phyloP scores from a whole-genome alignment of 2,888 invertebrate species.

The Plagodis dolabraria region DNA sequence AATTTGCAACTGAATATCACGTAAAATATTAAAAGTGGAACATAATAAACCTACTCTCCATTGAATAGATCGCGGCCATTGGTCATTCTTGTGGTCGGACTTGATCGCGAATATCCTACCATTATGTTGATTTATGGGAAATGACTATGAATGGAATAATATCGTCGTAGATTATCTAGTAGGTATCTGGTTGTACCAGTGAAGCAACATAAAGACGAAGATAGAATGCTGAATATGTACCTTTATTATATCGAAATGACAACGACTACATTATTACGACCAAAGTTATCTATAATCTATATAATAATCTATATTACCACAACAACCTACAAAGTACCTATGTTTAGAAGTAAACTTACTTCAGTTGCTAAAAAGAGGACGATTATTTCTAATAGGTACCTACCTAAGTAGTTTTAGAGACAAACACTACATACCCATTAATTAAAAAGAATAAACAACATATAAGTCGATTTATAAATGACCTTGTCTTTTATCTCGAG shows the following conservation, averaged over 20 bases:
- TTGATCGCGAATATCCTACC: conserved; percentile 39
- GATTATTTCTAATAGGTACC: too few relatives aligned
- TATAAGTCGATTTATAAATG: conserved; percentile 8
- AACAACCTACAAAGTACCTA: too few relatives aligned
- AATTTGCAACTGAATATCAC: conserved; percentile 39
- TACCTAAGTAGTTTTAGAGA: too few relatives aligned
- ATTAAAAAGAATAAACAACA: neutral
- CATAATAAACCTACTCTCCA: conserved; percentile 36
- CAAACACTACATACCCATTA: too few relatives aligned
- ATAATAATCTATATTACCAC: too few relatives aligned
- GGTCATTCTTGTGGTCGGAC: conserved; percentile 47
- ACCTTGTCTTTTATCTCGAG: conserved; percentile 11
- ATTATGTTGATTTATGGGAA: conserved; percentile 43
- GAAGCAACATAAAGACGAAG: too few relatives aligned
- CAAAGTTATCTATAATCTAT: too few relatives aligned
- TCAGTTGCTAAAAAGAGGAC: too few relatives aligned
- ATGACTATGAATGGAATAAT: conserved; percentile 30
- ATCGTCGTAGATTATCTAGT: neutral
- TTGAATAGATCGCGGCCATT: conserved; percentile 37
- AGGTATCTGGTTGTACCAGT: neutral
- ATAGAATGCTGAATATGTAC: too few relatives aligned
- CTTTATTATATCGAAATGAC: too few relatives aligned
- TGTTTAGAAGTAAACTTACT: too few relatives aligned
- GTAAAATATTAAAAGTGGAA: conserved; percentile 48
- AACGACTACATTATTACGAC: too few relatives aligned